Conservation (phyloP, 1,140 invertebrate species). For the Marisa cornuarietis region DNA sequence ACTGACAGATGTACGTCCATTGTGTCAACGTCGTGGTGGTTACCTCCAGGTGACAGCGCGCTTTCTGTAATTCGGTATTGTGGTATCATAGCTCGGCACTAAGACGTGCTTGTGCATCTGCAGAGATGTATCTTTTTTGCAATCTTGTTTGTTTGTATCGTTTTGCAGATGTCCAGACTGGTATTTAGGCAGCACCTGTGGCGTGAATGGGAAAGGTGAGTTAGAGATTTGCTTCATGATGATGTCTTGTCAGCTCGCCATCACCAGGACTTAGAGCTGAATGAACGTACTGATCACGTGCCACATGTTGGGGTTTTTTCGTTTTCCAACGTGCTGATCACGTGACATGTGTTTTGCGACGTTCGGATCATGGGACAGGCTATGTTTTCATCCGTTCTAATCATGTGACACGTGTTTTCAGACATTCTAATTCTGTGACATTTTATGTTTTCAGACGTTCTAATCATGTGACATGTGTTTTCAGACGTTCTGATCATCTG, state of each 20-base stretch:
- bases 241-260: neutral
- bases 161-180: slow-evolving; percentile 28
- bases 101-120: neutral
- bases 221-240: neutral
- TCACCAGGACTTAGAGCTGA: too few species aligned
- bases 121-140: neutral
- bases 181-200: slow-evolving; percentile 28
- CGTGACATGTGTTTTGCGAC: neutral
- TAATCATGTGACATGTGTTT: neutral
- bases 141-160: neutral
- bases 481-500: slow-evolving; percentile 28
- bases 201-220: slow-evolving; percentile 30
- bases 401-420: neutral
- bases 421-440: neutral
- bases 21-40: too few species aligned
- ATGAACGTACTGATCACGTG: too few species aligned
- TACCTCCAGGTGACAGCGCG: neutral
- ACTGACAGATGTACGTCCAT: neutral
- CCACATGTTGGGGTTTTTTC: too few species aligned
- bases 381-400: neutral
- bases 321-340: too few species aligned
- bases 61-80: neutral
- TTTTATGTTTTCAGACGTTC: neutral
- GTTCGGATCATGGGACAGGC: neutral
- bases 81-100: too few species aligned